A percentile compares a stretch with the other conserved stretches of the same genome.
phyloP scores from a whole-genome alignment of 2,113 vertebrate genomes.

The Theristicus caerulescens region DNA sequence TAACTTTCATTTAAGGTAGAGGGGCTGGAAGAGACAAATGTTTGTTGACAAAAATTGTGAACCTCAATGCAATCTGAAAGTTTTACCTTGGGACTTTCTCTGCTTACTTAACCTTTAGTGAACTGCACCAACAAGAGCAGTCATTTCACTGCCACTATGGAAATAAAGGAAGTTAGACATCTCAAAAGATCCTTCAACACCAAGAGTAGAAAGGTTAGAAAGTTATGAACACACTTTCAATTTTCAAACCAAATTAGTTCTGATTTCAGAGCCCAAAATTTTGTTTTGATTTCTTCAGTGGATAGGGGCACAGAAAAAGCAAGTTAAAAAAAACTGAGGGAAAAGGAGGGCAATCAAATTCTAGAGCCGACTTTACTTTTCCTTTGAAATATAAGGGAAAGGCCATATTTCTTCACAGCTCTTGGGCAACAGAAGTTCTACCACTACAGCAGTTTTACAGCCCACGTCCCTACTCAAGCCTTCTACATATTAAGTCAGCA shows the following conservation, averaged over 20 bases:
- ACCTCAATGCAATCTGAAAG: slow-evolving; percentile 57
- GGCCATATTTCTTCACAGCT: neutral
- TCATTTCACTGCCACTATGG: slow-evolving; percentile 69
- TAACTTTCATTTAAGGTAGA: slow-evolving; percentile 13
- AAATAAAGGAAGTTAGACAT: slow-evolving; percentile 73
- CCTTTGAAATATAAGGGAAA: neutral
- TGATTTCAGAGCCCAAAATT: slow-evolving; percentile 42
- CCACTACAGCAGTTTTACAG: neutral
- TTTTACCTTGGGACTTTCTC: slow-evolving; percentile 69
- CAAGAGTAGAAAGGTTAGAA: slow-evolving; percentile 67
- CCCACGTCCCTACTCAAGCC: slow-evolving; percentile 8
- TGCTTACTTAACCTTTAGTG: slow-evolving; percentile 73
- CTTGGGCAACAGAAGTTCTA: neutral
- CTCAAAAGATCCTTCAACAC: slow-evolving; percentile 67
- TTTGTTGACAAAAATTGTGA: slow-evolving; percentile 50
- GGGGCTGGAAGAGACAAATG: slow-evolving; percentile 61
- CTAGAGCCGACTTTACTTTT: neutral
- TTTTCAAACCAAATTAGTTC: slow-evolving; percentile 58
- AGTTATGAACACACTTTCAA: slow-evolving; percentile 55
- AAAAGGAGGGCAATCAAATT: neutral
- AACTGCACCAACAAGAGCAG: slow-evolving; percentile 77
- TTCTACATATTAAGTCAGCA: neutral
- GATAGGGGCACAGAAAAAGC: neutral
- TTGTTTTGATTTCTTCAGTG: slow-evolving; percentile 35
- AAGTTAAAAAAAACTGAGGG: neutral